Conservation (phyloP, 2,888 invertebrate species). For the Hermaeophaga mercurialis region DNA sequence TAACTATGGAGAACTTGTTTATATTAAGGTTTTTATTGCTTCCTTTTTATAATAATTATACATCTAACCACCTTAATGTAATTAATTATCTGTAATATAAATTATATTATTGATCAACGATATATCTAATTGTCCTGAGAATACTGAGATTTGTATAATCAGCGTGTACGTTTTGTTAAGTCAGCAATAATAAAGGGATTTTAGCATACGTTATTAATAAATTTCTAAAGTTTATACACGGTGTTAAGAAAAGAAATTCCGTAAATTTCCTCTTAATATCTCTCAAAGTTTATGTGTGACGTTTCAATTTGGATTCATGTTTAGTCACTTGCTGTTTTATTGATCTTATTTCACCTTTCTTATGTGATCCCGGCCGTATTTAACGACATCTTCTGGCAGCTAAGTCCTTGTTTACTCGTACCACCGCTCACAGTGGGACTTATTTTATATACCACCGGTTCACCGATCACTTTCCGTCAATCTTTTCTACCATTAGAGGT, state of each 20-base stretch:
- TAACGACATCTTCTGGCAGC: slow-evolving; percentile 49
- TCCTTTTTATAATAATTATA: too few relatives aligned
- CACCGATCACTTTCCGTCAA: slow-evolving; percentile 47
- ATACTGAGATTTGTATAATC: too few relatives aligned
- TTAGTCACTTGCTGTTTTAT: slow-evolving; percentile 57
- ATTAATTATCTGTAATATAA: too few relatives aligned
- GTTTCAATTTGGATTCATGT: slow-evolving; percentile 56
- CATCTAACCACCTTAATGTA: too few relatives aligned
- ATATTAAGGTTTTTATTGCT: too few relatives aligned
- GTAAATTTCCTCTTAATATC: slow-evolving; percentile 37
- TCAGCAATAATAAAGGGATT: slow-evolving; percentile 2
- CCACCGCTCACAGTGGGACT: slow-evolving; percentile 45
- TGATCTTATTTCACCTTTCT: slow-evolving; percentile 55
- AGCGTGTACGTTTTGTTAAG: slow-evolving; percentile 8
- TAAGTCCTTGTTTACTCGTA: slow-evolving; percentile 46
- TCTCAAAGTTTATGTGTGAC: slow-evolving; percentile 49
- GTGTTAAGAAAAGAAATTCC: slow-evolving; percentile 31
- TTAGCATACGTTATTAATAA: neutral
- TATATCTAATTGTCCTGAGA: too few relatives aligned
- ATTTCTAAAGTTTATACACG: slow-evolving; percentile 5
- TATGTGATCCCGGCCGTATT: slow-evolving; percentile 51
- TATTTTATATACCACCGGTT: slow-evolving; percentile 48
- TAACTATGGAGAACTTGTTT: too few relatives aligned
- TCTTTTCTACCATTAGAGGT: slow-evolving; percentile 36
- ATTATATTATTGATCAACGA: too few relatives aligned